Evolutionary conservation across 2,888 invertebrate species (phyloP), one percentile per base, ranked within the genome.

Genomic region (Timandra comae): DNA sequence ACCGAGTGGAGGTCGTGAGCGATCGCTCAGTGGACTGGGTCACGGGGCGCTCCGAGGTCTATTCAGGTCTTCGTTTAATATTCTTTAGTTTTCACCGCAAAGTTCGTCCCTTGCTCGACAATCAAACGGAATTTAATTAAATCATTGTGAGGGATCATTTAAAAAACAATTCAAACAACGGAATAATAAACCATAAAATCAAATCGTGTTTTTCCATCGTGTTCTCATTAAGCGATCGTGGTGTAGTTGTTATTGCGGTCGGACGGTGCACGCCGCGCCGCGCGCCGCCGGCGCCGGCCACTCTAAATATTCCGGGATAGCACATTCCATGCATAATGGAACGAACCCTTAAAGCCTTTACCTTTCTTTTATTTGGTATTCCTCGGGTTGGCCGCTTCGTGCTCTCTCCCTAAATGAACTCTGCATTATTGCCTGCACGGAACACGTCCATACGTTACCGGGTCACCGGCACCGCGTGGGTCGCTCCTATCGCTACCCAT

Each of bases 61-160:
- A n/a, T n/a, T n/a, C n/a, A n/a, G n/a, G n/a, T n/a, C 16, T 16
- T 16, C 5, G 16, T 16, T 16, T 16, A 4, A 16, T 32, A 33
- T 29, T 33, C 32, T 33, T 19, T 13, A 37, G 29, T 16, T 37
- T 29, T 10, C 25, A 31, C 43, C 12, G 10, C 3, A 47, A 57
- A 57, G 39, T 59, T 58, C 10, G 26, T 38, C 44, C 47, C 47
- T 52, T 30, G 35, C 41, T 51, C 50, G 57, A 57, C 56, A 61
- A 55, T 57, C 48, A 53, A 39, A 45, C 30, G 35, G 49, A 57
- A 57, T 59, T 50, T 52, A 55, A 59, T 62, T 57, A 60, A 50
- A 49, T 50, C 36, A 52, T 43, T 60, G 46, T n/a, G n/a, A 37
- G 46, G 48, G 52, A 49, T 38, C 40, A 51, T 52, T n/a, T n/a